Percentiles rank a stretch among this genome's conserved stretches.
These are phyloP conservation scores for Saxidomus purpurata DNA, from an alignment of 1,140 invertebrate genomes.

Conservation along the genomic window DNA sequence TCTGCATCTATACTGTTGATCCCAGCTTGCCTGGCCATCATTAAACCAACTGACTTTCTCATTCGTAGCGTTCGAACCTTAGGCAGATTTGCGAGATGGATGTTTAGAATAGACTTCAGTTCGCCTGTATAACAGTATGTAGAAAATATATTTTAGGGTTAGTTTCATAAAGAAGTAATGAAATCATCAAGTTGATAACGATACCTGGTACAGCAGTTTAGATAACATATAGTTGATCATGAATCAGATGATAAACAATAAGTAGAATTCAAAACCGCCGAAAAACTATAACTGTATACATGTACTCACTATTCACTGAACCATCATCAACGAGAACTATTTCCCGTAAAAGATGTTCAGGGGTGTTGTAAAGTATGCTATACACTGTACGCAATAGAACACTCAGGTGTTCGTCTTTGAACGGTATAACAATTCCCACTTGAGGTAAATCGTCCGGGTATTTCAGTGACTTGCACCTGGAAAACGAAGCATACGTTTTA, in stretches of 20 bases:
- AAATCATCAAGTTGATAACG: not conserved
- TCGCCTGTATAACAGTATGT: not conserved
- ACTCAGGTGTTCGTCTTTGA: slow-evolving; percentile 47
- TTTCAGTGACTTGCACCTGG: not conserved
- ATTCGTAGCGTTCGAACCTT: not conserved
- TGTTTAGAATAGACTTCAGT: not conserved
- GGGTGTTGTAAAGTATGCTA: slow-evolving; percentile 26
- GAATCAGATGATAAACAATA: no score
- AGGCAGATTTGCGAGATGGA: not conserved
- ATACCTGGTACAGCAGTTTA: no score
- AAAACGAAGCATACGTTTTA: not conserved
- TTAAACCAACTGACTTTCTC: not conserved
- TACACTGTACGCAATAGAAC: slow-evolving; percentile 38
- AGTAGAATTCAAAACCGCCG: no score
- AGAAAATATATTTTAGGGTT: no score
- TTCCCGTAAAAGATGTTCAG: not conserved
- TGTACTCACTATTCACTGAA: not conserved
- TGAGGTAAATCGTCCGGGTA: slow-evolving; percentile 43
- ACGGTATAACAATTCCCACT: slow-evolving; percentile 22
- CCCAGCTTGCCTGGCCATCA: slow-evolving; percentile 21
- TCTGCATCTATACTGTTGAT: not conserved
- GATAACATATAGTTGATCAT: no score
- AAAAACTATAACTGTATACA: no score
- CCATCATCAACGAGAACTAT: slow-evolving; percentile 47
- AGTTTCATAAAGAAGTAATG: no score